Evolutionary conservation across 92 coral and sea anemone species (phyloP).

Genomic region (Phymanthus crucifer): DNA sequence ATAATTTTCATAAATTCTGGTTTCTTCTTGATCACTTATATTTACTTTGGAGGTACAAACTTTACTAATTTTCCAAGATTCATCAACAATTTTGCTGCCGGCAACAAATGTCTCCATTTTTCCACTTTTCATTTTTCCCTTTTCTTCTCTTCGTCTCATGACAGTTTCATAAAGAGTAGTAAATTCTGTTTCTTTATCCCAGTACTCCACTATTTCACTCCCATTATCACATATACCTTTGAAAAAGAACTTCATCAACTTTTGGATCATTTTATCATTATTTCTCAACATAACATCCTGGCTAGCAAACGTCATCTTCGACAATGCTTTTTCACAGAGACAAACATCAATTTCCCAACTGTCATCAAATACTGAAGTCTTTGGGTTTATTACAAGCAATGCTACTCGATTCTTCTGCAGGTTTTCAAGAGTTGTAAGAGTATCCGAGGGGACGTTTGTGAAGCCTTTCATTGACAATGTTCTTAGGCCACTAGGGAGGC

Average conservation of each 20-base stretch:
- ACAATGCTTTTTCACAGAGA: conserved; percentile 63
- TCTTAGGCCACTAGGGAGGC: not conserved
- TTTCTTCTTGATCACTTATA: not conserved
- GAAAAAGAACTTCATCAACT: conserved; percentile 69
- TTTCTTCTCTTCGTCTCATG: conserved; percentile 51
- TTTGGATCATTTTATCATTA: conserved; percentile 68
- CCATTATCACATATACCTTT: conserved; percentile 17
- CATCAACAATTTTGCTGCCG: not conserved
- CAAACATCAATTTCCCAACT: conserved; percentile 67
- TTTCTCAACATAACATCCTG: conserved; percentile 55
- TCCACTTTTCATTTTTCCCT: conserved; percentile 2
- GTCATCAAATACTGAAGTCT: conserved; percentile 26
- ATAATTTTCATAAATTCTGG: not conserved
- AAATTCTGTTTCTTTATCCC: conserved; percentile 36
- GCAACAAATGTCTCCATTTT: not conserved
- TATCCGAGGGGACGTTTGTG: conserved; percentile 21
- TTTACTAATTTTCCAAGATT: not conserved
- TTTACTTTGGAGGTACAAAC: not conserved
- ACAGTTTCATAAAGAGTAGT: conserved; percentile 73
- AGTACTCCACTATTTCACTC: conserved; percentile 16
- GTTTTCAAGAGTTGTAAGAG: conserved; percentile 51
- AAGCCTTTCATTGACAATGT: not conserved
- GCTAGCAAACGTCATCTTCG: conserved; percentile 63
- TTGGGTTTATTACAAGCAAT: conserved; percentile 47
- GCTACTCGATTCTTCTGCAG: conserved; percentile 66